Evolutionary conservation across 2,888 invertebrate genomes (phyloP).

Genomic region (Diarsia brunnea): DNA sequence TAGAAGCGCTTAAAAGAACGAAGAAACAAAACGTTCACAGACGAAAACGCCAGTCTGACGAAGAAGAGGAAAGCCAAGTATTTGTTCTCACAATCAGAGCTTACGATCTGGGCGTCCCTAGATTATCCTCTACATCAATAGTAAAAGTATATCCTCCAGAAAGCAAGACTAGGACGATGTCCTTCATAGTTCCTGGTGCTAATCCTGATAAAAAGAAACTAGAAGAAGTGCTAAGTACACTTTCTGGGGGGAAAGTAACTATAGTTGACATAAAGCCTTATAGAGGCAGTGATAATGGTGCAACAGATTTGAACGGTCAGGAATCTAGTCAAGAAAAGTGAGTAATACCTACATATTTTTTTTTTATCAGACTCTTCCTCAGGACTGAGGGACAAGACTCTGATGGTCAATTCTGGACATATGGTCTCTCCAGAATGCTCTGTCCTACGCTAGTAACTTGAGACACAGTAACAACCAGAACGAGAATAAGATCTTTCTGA

Average conservation of each 20-base stretch:
- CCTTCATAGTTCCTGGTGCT: conserved; percentile 95
- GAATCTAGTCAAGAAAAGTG: conserved; percentile 91
- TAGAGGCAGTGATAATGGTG: conserved; percentile 86
- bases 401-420: neutral
- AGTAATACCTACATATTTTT: conserved; percentile 47
- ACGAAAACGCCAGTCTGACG: conserved; percentile 87
- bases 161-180: conserved; percentile 93
- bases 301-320: conserved; percentile 88
- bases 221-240: conserved; percentile 93
- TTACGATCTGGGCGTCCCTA: conserved; percentile 96
- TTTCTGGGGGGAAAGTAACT: conserved; percentile 95
- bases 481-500: neutral
- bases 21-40: conserved; percentile 84
- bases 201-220: conserved; percentile 94
- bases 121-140: conserved; percentile 93
- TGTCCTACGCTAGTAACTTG: neutral
- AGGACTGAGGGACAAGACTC: neutral
- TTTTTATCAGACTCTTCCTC: neutral
- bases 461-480: no score
- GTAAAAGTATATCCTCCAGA: conserved; percentile 95
- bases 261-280: conserved; percentile 94
- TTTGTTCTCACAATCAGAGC: conserved; percentile 94
- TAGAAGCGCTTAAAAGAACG: conserved; percentile 88
- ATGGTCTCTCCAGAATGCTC: neutral
- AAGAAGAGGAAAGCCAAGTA: conserved; percentile 87